These are phyloP conservation scores for Crioceris asparagi DNA, from an alignment of 2,888 invertebrate genomes.

Conservation along the genomic window DNA sequence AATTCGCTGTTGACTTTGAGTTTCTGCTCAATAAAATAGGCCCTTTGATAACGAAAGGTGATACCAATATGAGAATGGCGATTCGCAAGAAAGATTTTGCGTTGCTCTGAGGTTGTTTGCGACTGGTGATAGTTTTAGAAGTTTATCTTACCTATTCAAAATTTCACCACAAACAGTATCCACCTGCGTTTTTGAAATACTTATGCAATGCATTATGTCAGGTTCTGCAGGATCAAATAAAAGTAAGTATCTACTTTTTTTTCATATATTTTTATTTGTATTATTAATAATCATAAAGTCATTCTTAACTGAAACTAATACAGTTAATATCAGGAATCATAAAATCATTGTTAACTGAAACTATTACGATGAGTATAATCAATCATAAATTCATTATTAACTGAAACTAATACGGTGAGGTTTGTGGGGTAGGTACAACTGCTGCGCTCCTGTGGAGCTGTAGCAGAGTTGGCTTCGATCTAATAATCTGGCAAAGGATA, in stretches of 20 bases:
- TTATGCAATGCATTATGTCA: constrained; percentile 15
- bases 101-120: constrained; percentile 19
- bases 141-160: constrained; percentile 21
- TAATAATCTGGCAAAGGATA: no score
- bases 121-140: constrained; percentile 19
- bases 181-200: constrained; percentile 14
- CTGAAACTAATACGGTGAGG: no score
- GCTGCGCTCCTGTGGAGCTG: no score
- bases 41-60: constrained; percentile 12
- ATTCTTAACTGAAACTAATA: no score
- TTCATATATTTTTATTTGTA: no score
- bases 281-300: no score
- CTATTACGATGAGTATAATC: no score
- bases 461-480: no score
- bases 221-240: constrained; percentile 15
- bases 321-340: no score
- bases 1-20: constrained; percentile 18
- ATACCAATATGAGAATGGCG: constrained; percentile 17
- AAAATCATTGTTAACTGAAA: no score
- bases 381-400: no score
- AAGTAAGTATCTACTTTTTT: constrained; percentile 11
- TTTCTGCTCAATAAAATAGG: constrained; percentile 16
- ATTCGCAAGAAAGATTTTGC: constrained; percentile 17
- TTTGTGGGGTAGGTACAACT: no score
- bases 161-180: constrained; percentile 16